Base-by-base conservation (phyloP, 2,113 vertebrate genomes). In the Thamnaconus septentrionalis region DNA sequence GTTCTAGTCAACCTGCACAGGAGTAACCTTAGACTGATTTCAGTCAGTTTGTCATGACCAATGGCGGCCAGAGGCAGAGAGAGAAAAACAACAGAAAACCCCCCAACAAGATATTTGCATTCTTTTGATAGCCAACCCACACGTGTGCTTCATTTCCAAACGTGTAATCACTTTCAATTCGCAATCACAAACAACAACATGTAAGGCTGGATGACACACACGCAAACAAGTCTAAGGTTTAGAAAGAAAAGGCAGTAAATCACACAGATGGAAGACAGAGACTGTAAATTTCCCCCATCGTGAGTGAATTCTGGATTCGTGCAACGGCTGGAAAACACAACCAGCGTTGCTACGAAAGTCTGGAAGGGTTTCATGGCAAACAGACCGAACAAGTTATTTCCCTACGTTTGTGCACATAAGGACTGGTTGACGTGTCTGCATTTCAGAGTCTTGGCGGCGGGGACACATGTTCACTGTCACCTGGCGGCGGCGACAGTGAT, bases 151-250 rank as follows among this genome's bases (percentile, higher is more conserved):
- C 31, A 79, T 85, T 85, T 76, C 41, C 71, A 66, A 63, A 76
- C 71, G 69, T 75, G 77, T 79, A 85, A 85, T 86, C 82, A 83
- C 61, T 76, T 83, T 65, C 79, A 84, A 76, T 86, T 82, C 81
- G 71, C 69, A 69, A 69, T 86, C 72, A 84, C 73, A 75, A 81
- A 80, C 56, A 81, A 87, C 80, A 81, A 85, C 82, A 85, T 4
- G 49, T 58, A 65, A 67, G 61, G 73, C 81, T 85, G 82, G 78
- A 82, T 78, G 69, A 60, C 18, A 78, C 18, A 82, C 77, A 81
- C 62, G 66, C 56, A 71, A 80, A 81, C 66, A 8, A 31, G 18
- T 31, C 18, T 31, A 31, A 31, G 18, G 18, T 64, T 64, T 51
- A 46, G 79, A 79, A 71, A 62, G 53, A 58, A 80, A 74, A 82